These are phyloP conservation scores for Rhyacophila evoluta DNA, from an alignment of 2,888 invertebrate genomes.

Conservation along the genomic window DNA sequence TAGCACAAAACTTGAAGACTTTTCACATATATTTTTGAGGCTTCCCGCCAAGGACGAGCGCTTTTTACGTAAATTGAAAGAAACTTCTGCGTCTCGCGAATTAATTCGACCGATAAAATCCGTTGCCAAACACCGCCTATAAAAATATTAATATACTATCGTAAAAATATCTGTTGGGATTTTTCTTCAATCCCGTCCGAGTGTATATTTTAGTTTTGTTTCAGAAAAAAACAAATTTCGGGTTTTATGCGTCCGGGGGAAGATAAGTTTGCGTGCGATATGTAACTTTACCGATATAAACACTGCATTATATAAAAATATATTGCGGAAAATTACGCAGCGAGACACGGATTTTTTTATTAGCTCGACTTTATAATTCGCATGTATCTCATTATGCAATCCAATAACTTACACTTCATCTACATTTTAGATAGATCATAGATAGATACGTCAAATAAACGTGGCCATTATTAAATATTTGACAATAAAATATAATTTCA, in stretches of 20 bases:
- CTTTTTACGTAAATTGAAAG: not conserved
- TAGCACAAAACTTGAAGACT: not conserved
- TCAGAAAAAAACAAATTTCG: not conserved
- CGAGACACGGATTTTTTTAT: too few species aligned
- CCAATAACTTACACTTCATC: too few species aligned
- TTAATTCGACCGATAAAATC: not conserved
- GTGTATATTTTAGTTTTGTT: not conserved
- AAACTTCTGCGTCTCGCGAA: not conserved
- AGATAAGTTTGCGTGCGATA: not conserved
- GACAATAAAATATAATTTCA: too few species aligned
- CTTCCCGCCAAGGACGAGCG: not conserved
- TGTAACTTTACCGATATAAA: not conserved
- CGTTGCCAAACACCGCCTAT: constrained; percentile 4
- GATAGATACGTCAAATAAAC: too few species aligned
- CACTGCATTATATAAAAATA: not conserved
- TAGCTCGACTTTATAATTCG: too few species aligned
- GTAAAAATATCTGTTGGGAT: not conserved
- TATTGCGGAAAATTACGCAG: too few species aligned
- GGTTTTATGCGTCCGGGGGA: not conserved
- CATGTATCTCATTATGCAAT: too few species aligned
- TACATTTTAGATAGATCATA: too few species aligned
- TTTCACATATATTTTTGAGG: not conserved
- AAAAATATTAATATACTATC: not conserved
- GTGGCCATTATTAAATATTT: too few species aligned
- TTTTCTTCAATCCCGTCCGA: not conserved